phyloP scores from a whole-genome alignment of 2,888 invertebrate species.

The Operophtera brumata region DNA sequence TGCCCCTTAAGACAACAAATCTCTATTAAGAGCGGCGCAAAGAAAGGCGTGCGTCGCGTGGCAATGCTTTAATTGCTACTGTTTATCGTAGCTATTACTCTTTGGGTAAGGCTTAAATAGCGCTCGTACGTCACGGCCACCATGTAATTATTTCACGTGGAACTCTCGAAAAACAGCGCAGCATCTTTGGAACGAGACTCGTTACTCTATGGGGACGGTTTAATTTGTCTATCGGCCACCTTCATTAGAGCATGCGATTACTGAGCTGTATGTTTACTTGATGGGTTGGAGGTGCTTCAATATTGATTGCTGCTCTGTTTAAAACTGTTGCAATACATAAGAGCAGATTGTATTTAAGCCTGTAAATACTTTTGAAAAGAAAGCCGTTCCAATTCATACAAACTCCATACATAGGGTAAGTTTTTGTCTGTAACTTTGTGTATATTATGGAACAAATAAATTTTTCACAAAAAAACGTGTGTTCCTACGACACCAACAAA shows the following conservation, averaged over 20 bases:
- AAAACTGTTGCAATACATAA: no score
- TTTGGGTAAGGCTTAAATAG: slow-evolving; percentile 74
- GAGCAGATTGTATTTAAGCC: no score
- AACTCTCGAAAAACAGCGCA: slow-evolving; percentile 70
- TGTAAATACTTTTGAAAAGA: no score
- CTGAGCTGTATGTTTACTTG: slow-evolving; percentile 35
- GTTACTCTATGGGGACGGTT: slow-evolving; percentile 57
- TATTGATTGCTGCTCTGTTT: slow-evolving; percentile 11
- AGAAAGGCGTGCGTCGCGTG: slow-evolving; percentile 77
- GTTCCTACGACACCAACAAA: not conserved
- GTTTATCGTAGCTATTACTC: slow-evolving; percentile 77
- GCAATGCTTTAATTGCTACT: slow-evolving; percentile 78
- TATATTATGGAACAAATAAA: not conserved
- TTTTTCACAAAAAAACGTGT: not conserved
- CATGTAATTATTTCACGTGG: slow-evolving; percentile 78
- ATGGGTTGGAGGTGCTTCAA: slow-evolving; percentile 10
- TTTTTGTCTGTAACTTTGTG: no score
- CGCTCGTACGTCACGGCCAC: slow-evolving; percentile 73
- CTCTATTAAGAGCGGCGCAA: slow-evolving; percentile 69
- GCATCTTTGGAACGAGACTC: slow-evolving; percentile 50
- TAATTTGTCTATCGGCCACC: slow-evolving; percentile 67
- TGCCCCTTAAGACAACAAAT: slow-evolving; percentile 52
- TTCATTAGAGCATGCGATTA: slow-evolving; percentile 45
- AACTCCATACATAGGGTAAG: no score
- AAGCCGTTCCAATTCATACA: no score